phyloP scores from a whole-genome alignment of 2,797 vertebrate species.

The Notamacropus eugenii region DNA sequence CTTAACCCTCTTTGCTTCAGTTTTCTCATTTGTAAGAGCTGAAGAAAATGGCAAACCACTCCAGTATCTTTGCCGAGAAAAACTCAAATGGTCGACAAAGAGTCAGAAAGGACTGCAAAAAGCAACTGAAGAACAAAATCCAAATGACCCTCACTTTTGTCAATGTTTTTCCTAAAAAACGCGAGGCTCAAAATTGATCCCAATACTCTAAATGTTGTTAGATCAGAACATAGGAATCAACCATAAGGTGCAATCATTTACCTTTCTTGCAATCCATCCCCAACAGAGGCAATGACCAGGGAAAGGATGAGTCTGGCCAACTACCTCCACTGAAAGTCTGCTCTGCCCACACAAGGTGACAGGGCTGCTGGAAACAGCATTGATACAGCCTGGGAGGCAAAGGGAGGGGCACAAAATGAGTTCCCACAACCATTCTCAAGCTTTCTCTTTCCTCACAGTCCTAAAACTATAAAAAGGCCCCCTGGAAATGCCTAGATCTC shows the following conservation, averaged over 20 bases:
- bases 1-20: not conserved
- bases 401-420: not conserved
- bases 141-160: not conserved
- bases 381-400: not conserved
- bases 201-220: not conserved
- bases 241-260: not conserved
- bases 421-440: not conserved
- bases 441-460: not conserved
- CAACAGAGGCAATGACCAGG: not conserved
- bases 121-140: not conserved
- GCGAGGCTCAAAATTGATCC: not conserved
- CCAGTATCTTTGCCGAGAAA: not conserved
- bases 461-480: fast-evolving
- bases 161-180: not conserved
- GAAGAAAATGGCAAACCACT: not conserved
- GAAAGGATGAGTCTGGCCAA: not conserved
- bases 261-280: not conserved
- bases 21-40: not conserved
- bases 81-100: not conserved
- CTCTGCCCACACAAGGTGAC: not conserved
- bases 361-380: not conserved
- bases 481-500: not conserved
- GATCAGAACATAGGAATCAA: not conserved
- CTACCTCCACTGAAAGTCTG: not conserved
- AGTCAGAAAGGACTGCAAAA: not conserved